Base-by-base conservation (phyloP, 1,140 invertebrate species). In the Arctopsyche grandis region DNA sequence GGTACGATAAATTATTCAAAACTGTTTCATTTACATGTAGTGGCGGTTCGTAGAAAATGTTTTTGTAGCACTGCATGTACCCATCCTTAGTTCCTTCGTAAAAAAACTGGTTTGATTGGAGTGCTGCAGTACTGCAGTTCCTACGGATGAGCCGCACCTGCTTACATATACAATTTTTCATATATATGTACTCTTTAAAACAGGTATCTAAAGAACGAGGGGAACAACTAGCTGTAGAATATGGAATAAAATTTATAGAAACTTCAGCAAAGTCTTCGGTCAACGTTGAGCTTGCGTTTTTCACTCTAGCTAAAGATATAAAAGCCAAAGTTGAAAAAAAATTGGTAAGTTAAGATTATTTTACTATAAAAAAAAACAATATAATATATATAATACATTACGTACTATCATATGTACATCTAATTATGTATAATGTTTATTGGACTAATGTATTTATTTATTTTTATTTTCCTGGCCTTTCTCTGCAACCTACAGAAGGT, bases 211-310 rank as follows among this genome's bases (percentile, higher is more conserved):
- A 87, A 85, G 88, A 89, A 80, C 78, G 86, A 83, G 88, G 88
- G 79, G 87, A 89, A 85, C 86, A 98, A 94, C 97, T 99, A 91
- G 98, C 98, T n/a, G 90, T 96, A 85, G 97, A 99, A 88, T 97
- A 99, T 90, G 93, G 96, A 81, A 98, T 99, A 82, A 93, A 96
- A 85, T 99, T 99, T 90, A 95, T 99, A 93, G 98, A 99, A 90
- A 99, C 98, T 21, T 99, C 97, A 83, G 98, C 98, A 48, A 99
- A 99, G 88, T 95, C 96, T 77, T 98, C 98, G 84, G 96, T 98
- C 84, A 99, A 99, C 88, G 98, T 99, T 79, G 98, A 99, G 85
- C 93, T 94, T 84, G 98, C 98, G 70, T 99, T 99, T 90, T 96
- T 95, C 85, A 97, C 99, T 86, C 89, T 99, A 84, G 97, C 98